These are phyloP conservation scores for Parascotia fuliginaria DNA, from an alignment of 2,888 invertebrate genomes.

Conservation along the genomic window DNA sequence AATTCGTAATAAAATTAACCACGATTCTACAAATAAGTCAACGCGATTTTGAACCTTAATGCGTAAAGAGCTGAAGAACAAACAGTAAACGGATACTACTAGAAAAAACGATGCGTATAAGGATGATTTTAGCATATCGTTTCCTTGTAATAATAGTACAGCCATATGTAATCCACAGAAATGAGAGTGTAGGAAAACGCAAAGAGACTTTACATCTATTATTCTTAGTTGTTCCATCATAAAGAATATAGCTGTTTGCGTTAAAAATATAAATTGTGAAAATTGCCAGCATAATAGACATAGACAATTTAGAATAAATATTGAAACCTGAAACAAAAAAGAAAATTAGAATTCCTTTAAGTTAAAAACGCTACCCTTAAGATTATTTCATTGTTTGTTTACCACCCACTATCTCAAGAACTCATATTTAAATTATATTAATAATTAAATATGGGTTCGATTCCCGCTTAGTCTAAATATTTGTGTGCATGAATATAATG, in stretches of 20 bases:
- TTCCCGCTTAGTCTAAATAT: no score
- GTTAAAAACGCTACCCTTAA: no score
- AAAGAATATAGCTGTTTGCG: constrained; percentile 91
- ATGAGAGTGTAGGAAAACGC: constrained; percentile 71
- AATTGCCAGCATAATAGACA: constrained; percentile 91
- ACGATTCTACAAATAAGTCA: constrained; percentile 61
- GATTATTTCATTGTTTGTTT: no score
- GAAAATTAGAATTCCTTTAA: no score
- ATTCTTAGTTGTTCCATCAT: constrained; percentile 87
- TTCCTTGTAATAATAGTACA: constrained; percentile 71
- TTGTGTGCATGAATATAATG: no score
- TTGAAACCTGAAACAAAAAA: constrained; percentile 64
- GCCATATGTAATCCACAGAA: constrained; percentile 76
- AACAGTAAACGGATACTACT: constrained; percentile 63
- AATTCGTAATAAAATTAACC: constrained; percentile 60
- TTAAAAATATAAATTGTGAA: constrained; percentile 92
- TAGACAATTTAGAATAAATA: constrained; percentile 70
- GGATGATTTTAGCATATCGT: constrained; percentile 79
- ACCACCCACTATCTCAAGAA: no score
- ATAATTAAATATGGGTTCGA: no score
- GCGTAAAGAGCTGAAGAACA: constrained; percentile 67
- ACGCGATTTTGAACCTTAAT: constrained; percentile 61
- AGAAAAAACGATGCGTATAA: constrained; percentile 78
- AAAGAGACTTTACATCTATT: constrained; percentile 72
- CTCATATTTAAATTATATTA: no score